phyloP scores from a whole-genome alignment of 2,797 vertebrate species.

The Acanthurus lineatus region DNA sequence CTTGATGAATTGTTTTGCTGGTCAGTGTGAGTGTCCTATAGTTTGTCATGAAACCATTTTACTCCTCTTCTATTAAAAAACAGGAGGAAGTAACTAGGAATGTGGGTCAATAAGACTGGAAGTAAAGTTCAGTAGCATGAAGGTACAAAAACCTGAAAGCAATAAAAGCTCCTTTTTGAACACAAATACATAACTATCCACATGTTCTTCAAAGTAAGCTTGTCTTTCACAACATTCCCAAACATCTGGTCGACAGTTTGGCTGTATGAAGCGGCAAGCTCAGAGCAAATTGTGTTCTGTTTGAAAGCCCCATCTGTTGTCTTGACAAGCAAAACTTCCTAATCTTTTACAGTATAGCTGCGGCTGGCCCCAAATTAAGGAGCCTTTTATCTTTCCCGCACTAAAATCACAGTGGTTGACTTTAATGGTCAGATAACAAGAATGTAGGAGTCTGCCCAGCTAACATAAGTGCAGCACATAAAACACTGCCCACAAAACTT shows the following conservation, averaged over 20 bases:
- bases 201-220: slow-evolving; percentile 2
- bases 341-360: slow-evolving; percentile 51
- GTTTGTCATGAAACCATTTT: background rate
- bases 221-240: slow-evolving; percentile 13
- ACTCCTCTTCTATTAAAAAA: background rate
- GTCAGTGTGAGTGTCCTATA: background rate
- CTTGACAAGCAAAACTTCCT: slow-evolving; percentile 53
- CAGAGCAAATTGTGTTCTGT: slow-evolving; percentile 13
- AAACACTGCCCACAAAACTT: background rate
- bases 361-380: slow-evolving; percentile 31
- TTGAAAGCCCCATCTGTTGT: slow-evolving; percentile 63
- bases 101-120: background rate
- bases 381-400: slow-evolving; percentile 24
- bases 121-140: background rate
- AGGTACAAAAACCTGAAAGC: background rate
- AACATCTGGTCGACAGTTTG: slow-evolving; percentile 74
- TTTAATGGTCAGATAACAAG: slow-evolving; percentile 8
- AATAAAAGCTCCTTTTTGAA: background rate
- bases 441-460: background rate
- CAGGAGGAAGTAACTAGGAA: background rate
- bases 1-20: background rate
- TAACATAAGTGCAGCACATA: background rate
- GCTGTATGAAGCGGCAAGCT: slow-evolving; percentile 5
- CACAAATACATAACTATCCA: background rate
- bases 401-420: slow-evolving; percentile 24